These are phyloP conservation scores for Embiotoca jacksoni DNA, from an alignment of 2,113 vertebrate species.

Conservation along the genomic window DNA sequence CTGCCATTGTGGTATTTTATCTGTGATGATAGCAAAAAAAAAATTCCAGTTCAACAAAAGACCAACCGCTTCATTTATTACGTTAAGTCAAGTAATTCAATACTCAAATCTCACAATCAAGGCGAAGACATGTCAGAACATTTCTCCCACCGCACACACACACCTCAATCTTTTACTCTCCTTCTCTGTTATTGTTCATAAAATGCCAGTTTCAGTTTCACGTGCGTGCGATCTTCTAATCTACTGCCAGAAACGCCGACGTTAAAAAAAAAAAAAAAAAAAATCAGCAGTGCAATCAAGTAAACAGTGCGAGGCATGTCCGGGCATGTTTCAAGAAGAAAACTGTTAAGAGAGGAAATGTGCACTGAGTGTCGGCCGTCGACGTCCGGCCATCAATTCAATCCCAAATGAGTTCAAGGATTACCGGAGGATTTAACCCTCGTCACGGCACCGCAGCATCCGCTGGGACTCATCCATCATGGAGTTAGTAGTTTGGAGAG, in stretches of 20 bases:
- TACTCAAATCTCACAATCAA: slow-evolving; percentile 1
- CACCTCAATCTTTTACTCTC: neutral
- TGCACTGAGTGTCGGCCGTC: neutral
- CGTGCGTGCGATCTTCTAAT: neutral
- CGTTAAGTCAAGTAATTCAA: neutral
- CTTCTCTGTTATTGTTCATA: neutral
- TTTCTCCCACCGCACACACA: neutral
- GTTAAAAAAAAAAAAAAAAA: neutral
- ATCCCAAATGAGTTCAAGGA: slow-evolving; percentile 39
- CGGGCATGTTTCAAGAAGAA: slow-evolving; percentile 19
- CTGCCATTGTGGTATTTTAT: slow-evolving; percentile 4
- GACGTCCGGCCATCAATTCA: slow-evolving; percentile 33
- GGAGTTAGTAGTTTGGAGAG: neutral
- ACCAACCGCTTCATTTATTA: neutral
- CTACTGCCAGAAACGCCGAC: neutral
- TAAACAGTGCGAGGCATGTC: slow-evolving; percentile 7
- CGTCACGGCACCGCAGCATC: neutral
- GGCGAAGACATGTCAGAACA: neutral
- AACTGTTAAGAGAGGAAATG: neutral
- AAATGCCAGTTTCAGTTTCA: neutral
- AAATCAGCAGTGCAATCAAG: neutral
- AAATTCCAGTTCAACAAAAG: slow-evolving; percentile 10
- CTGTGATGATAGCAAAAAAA: slow-evolving; percentile 14
- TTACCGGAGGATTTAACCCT: slow-evolving; percentile 32
- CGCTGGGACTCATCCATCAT: neutral